These are phyloP conservation scores for Brachionus angularis DNA, from an alignment of 1,140 invertebrate genomes.

Conservation along the genomic window DNA sequence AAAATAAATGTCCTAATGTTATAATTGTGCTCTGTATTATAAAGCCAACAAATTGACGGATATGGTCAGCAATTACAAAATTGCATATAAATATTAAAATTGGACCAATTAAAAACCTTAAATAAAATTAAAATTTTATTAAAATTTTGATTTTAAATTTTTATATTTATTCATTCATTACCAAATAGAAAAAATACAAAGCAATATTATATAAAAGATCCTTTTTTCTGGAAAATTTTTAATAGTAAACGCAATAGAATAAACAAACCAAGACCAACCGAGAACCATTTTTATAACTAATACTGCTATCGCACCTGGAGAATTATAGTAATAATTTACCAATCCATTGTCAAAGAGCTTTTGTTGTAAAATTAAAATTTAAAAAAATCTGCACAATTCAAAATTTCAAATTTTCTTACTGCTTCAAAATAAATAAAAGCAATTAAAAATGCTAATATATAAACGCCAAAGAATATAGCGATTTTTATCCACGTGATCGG, in stretches of 20 bases:
- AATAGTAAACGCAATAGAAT: constrained; percentile 73
- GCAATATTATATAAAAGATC: constrained; percentile 69
- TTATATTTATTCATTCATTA: too few relatives aligned
- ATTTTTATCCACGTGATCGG: constrained; percentile 68
- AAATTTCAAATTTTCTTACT: constrained; percentile 55
- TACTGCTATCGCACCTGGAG: constrained; percentile 76
- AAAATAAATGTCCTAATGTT: constrained; percentile 66
- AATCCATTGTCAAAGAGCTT: constrained; percentile 80
- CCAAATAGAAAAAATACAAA: constrained; percentile 74
- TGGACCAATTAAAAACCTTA: constrained; percentile 68
- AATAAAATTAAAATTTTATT: constrained; percentile 33
- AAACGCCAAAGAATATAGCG: constrained; percentile 73
- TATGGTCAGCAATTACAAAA: constrained; percentile 75
- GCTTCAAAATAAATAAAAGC: constrained; percentile 74
- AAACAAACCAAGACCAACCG: constrained; percentile 78
- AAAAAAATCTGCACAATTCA: background rate
- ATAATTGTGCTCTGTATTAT: constrained; percentile 69
- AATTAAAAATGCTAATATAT: constrained; percentile 66
- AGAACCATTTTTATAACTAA: constrained; percentile 68
- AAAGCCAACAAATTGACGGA: constrained; percentile 74
- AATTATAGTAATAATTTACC: constrained; percentile 83
- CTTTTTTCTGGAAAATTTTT: constrained; percentile 76
- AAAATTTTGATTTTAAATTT: constrained; percentile 44
- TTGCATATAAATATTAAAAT: constrained; percentile 74
- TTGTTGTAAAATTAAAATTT: constrained; percentile 49